Percentiles rank a stretch among this genome's conserved stretches.
Conservation (phyloP, 2,113 vertebrate species). For the Tyto alba region DNA sequence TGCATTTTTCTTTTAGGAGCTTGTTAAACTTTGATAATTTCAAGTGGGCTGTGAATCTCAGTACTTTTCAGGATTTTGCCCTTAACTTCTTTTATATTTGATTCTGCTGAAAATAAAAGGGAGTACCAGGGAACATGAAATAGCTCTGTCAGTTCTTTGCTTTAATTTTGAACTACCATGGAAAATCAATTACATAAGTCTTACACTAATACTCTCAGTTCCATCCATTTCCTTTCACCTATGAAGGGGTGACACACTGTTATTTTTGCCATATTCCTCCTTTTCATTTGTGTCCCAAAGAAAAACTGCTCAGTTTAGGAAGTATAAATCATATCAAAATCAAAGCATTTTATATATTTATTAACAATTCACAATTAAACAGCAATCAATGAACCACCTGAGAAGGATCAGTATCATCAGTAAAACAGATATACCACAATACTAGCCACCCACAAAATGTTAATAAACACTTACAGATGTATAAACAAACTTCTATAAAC, state of each 20-base stretch:
- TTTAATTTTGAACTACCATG: not conserved
- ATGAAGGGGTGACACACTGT: not conserved
- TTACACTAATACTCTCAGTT: not conserved
- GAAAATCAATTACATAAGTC: not conserved
- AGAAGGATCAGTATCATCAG: not conserved
- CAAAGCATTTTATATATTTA: not conserved
- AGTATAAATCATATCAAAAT: not conserved
- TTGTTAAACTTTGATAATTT: not conserved
- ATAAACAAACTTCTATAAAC: not conserved
- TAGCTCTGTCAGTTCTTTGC: not conserved
- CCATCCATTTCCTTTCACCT: not conserved
- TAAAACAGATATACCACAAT: not conserved
- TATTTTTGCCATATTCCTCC: not conserved
- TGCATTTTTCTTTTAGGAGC: not conserved
- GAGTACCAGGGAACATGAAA: not conserved
- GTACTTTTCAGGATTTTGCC: not conserved
- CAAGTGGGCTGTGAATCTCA: not conserved
- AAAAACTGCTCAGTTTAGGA: not conserved
- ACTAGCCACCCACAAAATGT: not conserved
- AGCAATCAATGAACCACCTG: not conserved
- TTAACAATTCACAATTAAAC: not conserved
- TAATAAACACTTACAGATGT: not conserved
- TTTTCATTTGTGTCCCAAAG: not conserved
- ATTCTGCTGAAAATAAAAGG: not conserved
- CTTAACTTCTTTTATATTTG: not conserved